Base-by-base conservation (phyloP, 2,888 invertebrate species). In the Trichogramma evanescens region DNA sequence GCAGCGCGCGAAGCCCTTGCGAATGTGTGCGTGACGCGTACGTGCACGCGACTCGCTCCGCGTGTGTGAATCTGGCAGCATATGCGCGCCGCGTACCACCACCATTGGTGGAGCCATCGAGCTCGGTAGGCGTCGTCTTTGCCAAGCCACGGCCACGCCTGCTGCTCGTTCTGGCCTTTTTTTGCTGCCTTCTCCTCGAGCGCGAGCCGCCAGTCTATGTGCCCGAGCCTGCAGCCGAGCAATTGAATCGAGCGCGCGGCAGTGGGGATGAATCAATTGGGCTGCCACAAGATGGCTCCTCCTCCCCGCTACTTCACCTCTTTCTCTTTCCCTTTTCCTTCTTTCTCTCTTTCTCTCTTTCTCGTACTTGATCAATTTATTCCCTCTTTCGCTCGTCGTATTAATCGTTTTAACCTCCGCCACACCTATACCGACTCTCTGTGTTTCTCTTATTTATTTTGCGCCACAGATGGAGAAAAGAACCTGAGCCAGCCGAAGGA, bases 201-300 rank as follows among this genome's bases (percentile, higher is more conserved):
- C 53, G 58, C 51, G 49, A 7, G 49, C 26, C 7, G 49, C 26
- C n/a, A 71, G 71, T 73, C 72, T 72, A 70, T 71, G 70, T 70
- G 67, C 69, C 66, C 56, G 6, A 57, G 60, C 59, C 55, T 56
- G 51, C 41, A 46, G 40, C 39, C 9, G 7, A 9, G 50, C 40
- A 44, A 42, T 68, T 59, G 4, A 49, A 49, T 49, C 49, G 38
- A 26, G 5, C 38, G 52, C 41, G 52, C 52, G 59, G 54, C 58
- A 55, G 76, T 69, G 75, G 75, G 74, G 72, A 69, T 70, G 74
- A 77, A 78, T 77, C 78, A 78, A 78, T 78, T 77, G 77, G 71
- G 68, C 70, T 69, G 74, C 76, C 75, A 72, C 77, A 78, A 78
- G 77, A 77, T 78, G 77, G 77, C 78, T 78, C 78, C 78, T 74